Conservation (phyloP, 2,797 vertebrate genomes). For the Hyperoplus immaculatus region DNA sequence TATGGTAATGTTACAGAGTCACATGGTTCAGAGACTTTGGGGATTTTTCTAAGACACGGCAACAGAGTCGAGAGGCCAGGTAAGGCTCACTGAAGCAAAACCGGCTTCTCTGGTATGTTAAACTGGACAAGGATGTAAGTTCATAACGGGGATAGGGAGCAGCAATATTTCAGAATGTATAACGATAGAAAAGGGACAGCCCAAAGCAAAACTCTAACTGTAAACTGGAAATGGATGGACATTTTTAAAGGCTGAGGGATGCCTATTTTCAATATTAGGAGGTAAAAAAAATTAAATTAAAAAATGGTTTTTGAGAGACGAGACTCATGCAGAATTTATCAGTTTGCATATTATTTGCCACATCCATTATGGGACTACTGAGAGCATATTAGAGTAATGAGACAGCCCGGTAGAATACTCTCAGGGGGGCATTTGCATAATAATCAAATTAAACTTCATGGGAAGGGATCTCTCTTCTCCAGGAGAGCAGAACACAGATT, state of each 20-base stretch:
- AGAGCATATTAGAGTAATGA: constrained; percentile 61
- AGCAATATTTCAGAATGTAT: constrained; percentile 51
- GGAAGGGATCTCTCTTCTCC: constrained; percentile 26
- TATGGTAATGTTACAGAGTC: constrained; percentile 41
- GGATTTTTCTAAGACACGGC: constrained; percentile 42
- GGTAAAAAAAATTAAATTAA: neutral
- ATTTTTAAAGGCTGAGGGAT: constrained; percentile 38
- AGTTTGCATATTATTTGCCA: constrained; percentile 48
- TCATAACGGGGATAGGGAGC: constrained; percentile 45
- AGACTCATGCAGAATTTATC: constrained; percentile 48
- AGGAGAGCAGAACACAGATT: constrained; percentile 31
- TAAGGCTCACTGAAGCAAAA: constrained; percentile 51
- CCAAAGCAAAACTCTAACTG: constrained; percentile 40
- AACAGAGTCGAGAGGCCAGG: constrained; percentile 49
- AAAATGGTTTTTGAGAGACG: constrained; percentile 27
- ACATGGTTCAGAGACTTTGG: constrained; percentile 43
- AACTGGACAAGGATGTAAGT: constrained; percentile 67
- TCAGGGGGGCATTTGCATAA: constrained; percentile 57
- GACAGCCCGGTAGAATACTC: constrained; percentile 48
- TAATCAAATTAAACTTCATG: constrained; percentile 58
- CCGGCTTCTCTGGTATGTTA: constrained; percentile 52
- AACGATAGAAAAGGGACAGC: constrained; percentile 43
- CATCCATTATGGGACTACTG: constrained; percentile 46
- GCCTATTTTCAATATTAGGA: constrained; percentile 45
- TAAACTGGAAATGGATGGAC: constrained; percentile 56